Conservation (phyloP, 2,888 invertebrate species). For the Pecten maximus region DNA sequence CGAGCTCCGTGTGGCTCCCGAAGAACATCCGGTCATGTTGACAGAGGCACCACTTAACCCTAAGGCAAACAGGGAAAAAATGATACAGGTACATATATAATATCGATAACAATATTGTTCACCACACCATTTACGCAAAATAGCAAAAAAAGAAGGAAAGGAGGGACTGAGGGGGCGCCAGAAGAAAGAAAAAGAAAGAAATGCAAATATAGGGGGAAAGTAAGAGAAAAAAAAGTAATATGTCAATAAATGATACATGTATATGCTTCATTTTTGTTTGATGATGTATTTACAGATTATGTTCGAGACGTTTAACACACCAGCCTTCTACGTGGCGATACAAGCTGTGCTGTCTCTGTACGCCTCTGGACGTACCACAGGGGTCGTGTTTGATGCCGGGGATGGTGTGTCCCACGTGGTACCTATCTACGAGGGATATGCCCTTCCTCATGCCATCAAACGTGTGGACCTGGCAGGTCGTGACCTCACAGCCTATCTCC, state of each 20-base stretch:
- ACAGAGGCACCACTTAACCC: conserved; percentile 48
- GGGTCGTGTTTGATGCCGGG: conserved; percentile 72
- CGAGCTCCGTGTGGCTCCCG: conserved; percentile 36
- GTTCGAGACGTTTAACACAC: conserved; percentile 54
- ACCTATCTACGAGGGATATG: conserved; percentile 69
- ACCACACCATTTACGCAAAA: too few relatives aligned
- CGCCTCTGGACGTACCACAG: conserved; percentile 81
- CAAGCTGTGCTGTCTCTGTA: conserved; percentile 93
- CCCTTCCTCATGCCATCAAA: conserved; percentile 71
- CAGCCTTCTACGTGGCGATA: conserved; percentile 56
- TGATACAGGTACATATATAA: conserved; percentile 37
- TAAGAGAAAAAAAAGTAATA: too few relatives aligned
- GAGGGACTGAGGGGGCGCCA: too few relatives aligned
- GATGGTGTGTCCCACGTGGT: conserved; percentile 66
- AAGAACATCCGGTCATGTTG: conserved; percentile 42
- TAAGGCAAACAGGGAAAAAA: conserved; percentile 47
- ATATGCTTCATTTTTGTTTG: not conserved
- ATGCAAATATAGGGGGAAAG: not conserved
- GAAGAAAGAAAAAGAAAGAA: not conserved
- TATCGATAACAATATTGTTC: not conserved
- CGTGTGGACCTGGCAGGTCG: conserved; percentile 68
- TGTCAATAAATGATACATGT: not conserved
- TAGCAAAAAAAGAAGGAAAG: not conserved
- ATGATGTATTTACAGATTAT: conserved; percentile 82
- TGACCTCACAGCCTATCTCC: conserved; percentile 68